Percentiles rank a stretch among this genome's conserved stretches.
Evolutionary conservation across 2,797 vertebrate species (phyloP).

Genomic region (Rachycentron canadum): DNA sequence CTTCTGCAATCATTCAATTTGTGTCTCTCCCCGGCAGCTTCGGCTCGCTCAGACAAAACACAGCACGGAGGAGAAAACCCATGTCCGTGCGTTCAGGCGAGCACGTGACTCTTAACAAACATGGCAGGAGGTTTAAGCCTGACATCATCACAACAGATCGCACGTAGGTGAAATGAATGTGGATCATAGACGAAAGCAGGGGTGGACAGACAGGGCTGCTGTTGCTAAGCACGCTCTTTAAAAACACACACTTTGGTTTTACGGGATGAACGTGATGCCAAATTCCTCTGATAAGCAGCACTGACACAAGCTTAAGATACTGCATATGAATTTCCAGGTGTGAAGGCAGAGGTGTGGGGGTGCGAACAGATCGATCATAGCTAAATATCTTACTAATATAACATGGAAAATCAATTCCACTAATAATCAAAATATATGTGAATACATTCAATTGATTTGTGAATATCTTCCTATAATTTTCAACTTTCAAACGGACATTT

Average conservation of each 20-base stretch:
- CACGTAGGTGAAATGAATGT: conserved; percentile 28
- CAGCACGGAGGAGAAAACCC: conserved; percentile 22
- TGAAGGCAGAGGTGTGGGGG: no score
- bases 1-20: conserved; percentile 40
- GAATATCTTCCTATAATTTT: no score
- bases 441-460: no score
- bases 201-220: conserved; percentile 38
- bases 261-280: conserved; percentile 57
- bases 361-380: no score
- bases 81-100: conserved; percentile 11
- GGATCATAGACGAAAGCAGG: conserved; percentile 31
- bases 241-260: conserved; percentile 60
- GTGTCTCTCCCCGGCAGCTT: background rate
- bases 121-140: conserved; percentile 13
- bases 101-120: conserved; percentile 42
- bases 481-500: no score
- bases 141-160: conserved; percentile 6
- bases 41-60: conserved; percentile 10
- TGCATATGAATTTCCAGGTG: conserved; percentile 44
- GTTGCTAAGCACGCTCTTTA: conserved; percentile 54
- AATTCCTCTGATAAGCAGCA: conserved; percentile 64
- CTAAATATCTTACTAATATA: no score
- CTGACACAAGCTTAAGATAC: conserved; percentile 28
- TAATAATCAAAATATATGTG: no score
- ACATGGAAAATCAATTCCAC: no score